Evolutionary conservation across 2,797 vertebrate genomes (phyloP), one percentile per base, ranked within the genome.

Genomic region (Ispidina picta): DNA sequence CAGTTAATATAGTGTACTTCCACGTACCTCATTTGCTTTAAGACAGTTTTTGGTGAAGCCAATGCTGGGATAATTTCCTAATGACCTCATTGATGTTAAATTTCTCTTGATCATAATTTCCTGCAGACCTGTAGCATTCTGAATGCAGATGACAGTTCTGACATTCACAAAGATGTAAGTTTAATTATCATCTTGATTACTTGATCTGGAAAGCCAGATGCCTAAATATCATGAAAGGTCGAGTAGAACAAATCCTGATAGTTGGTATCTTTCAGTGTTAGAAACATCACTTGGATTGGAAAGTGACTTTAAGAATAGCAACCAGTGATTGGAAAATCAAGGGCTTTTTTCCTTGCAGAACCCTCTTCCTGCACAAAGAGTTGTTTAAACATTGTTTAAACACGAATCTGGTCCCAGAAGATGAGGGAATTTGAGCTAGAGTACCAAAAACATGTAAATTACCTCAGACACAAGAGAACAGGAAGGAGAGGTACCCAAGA

Each of bases 201-300:
- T 95, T 91, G 74, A 96, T 94, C 93, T 97, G 59, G 79, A 94
- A 96, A 95, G 66, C 86, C 97, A 96, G 96, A 96, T 96, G 91
- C 91, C 94, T 93, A 97, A 97, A 97, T 97, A 97, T 93, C 94
- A 93, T 68, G 71, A 96, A 97, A 97, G 93, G 95, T 97, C 68
- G 19, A 91, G 78, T 88, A 93, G 91, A 96, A 97, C 83, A 87
- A 95, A 96, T 93, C 68, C 66, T 91, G 71, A 89, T 89, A 86
- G 68, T 94, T 15, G 15, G 65, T 83, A 93, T 83, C 54, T 85
- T 91, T 89, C 62, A 64, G 65, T 78, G 75, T 89, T 90, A 72
- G 88, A 92, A 94, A 37, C 7, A 5, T 77, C 94, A 64, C 63
- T 95, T 81, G 48, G 15, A 28, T 78, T 92, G 75, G 33, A 90